phyloP scores from a whole-genome alignment of 2,888 invertebrate genomes.

The Carpatolechia fugitivella region DNA sequence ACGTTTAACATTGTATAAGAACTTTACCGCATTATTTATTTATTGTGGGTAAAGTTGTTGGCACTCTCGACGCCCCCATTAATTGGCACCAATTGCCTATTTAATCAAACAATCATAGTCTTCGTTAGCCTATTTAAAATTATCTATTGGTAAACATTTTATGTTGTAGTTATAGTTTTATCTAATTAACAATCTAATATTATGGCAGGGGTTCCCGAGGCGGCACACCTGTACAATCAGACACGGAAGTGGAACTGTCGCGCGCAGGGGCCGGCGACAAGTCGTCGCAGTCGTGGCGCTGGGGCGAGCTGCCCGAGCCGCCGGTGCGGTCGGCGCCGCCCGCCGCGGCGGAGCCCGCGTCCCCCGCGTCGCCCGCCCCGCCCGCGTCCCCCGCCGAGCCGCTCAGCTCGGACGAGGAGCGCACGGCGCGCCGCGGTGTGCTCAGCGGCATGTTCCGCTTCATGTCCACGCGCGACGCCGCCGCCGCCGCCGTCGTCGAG shows the following conservation, averaged over 20 bases:
- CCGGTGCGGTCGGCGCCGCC: constrained; percentile 62
- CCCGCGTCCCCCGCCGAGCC: constrained; percentile 63
- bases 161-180: too few species aligned
- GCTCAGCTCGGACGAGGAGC: constrained; percentile 74
- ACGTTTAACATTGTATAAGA: too few species aligned
- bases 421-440: constrained; percentile 81
- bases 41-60: too few species aligned
- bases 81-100: too few species aligned
- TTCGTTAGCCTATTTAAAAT: too few species aligned
- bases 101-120: too few species aligned
- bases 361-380: constrained; percentile 45
- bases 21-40: too few species aligned
- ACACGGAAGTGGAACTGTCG: constrained; percentile 93
- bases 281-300: constrained; percentile 88
- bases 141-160: too few species aligned
- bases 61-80: too few species aligned
- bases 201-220: constrained; percentile 80
- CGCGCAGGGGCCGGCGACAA: constrained; percentile 65
- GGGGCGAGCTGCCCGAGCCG: constrained; percentile 90
- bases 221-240: constrained; percentile 93
- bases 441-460: constrained; percentile 95
- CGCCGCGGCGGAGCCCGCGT: constrained; percentile 33
- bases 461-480: constrained; percentile 79
- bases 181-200: background rate
- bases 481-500: constrained; percentile 80